Base-by-base conservation (phyloP, 2,888 invertebrate species). In the Drosophila siamana region DNA sequence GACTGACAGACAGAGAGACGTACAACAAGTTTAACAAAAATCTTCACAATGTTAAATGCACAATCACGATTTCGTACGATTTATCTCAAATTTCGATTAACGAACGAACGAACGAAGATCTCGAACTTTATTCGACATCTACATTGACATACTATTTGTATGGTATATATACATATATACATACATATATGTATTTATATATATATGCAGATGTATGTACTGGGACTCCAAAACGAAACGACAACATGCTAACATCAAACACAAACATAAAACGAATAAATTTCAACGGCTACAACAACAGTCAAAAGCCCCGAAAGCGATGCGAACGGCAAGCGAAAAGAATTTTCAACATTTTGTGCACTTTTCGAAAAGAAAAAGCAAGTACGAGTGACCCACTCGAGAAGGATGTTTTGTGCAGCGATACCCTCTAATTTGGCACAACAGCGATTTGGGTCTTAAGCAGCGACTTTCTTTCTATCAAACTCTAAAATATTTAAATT, bases 11-110 rank as follows among this genome's bases (percentile, higher is more conserved):
- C 16, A 9, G 9, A 9, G 3, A 40, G 4, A 40, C 24, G 24
- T 22, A 51, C 24, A 30, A 66, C 50, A 50, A 69, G 55, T 55
- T 69, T 57, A n/a, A n/a, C 19, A 19, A 47, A 73, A 80, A 85
- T 67, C 64, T 79, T 76, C 79, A 83, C 80, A 77, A 88, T 78
- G 82, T 78, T 86, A 86, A 86, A 68, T 69, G 70, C 52, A 52
- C 52, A 70, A 73, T 86, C 86, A 86, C 88, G 86, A 86, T 67
- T 71, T 85, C 61, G 62, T 61, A 67, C 71, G 65, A 85, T 69
- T 82, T 65, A 70, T 70, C 79, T 80, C 59, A 57, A 69, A 79
- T 69, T 76, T 74, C 67, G 69, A 74, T 81, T 73, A 38, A 38
- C 36, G 15, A 74, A 82, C 84, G 80, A 59, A 52, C 43, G 15